Evolutionary conservation across 2,797 vertebrate genomes (phyloP), one percentile per base, ranked within the genome.

Genomic region (Phylloscopus collybita): DNA sequence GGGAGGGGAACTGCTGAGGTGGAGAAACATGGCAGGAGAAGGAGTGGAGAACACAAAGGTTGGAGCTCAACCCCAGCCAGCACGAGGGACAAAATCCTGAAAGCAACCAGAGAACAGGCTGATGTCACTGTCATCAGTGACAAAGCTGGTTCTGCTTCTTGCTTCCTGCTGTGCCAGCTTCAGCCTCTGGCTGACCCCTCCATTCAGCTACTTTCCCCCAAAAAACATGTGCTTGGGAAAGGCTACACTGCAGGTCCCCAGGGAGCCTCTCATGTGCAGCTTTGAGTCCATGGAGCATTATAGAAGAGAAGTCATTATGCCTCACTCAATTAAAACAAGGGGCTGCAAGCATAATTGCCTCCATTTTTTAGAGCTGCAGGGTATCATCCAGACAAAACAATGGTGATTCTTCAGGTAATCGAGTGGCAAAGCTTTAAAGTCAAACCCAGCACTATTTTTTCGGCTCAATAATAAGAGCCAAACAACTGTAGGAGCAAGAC

Each of bases 141-240:
- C 81, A 87, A 69, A 81, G 30, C 84, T 72, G 62, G 62, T 53
- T 65, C 81, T 26, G 90, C 85, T 86, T 42, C 87, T 85, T 27
- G 36, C 61, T 82, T 91, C 95, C 87, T 92, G 94, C 95, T 95
- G 95, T 65, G 87, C 95, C 91, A 96, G 96, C 94, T 85, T 69
- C 95, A 95, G 91, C 95, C 95, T 95, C 95, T 96, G 96, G 96
- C 93, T 95, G 95, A 95, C 94, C 91, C 80, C 94, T 75, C 65
- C 87, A 29, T 61, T 80, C 90, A 69, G 88, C 73, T 69, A 1
- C 76, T 90, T 95, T 88, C 20, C 93, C 86, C 59, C 0, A 26
- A 85, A 92, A 50, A 27, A 67, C 40, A 54, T 32, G 85, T 80
- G 94, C 66, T 93, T 42, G 69, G 89, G 82, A 40, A 93, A 78